Evolutionary conservation across 2,797 vertebrate genomes (phyloP).

Genomic region (Coregonus suidteri): DNA sequence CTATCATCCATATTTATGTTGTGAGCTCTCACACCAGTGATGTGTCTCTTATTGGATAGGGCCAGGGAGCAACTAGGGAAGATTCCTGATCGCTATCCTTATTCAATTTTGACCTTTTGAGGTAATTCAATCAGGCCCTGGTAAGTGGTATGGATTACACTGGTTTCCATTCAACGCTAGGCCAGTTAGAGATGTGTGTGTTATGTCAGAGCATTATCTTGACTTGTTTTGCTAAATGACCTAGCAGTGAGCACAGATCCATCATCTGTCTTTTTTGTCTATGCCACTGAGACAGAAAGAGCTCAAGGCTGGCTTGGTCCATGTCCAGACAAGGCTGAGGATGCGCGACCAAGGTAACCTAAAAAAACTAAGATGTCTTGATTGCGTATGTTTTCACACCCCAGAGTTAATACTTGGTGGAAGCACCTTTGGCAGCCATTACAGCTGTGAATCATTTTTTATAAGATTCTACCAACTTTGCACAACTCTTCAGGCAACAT

Average conservation of each 20-base stretch:
- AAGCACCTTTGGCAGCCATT: too few relatives aligned
- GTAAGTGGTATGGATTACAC: constrained; percentile 19
- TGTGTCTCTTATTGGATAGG: constrained; percentile 44
- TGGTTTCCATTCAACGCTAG: constrained; percentile 7
- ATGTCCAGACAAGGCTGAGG: not conserved
- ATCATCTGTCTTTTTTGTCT: not conserved
- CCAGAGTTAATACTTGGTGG: too few relatives aligned
- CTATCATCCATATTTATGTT: constrained; percentile 41
- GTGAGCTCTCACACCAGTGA: constrained; percentile 25
- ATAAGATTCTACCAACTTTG: too few relatives aligned
- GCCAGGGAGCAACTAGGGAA: constrained; percentile 7
- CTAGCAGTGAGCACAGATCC: not conserved
- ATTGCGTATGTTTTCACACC: too few relatives aligned
- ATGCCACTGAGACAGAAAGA: constrained; percentile 1
- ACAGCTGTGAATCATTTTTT: too few relatives aligned
- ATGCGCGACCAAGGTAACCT: not conserved
- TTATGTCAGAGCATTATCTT: not conserved
- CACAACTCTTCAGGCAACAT: too few relatives aligned
- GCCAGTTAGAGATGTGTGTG: constrained; percentile 10
- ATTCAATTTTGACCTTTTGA: constrained; percentile 54
- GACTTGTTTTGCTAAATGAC: not conserved
- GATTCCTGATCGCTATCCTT: constrained; percentile 25
- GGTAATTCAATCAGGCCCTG: constrained; percentile 39
- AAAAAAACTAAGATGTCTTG: too few relatives aligned
- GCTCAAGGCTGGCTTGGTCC: not conserved